Evolutionary conservation across 2,888 invertebrate genomes (phyloP).

Genomic region (Dasysyrphus tricinctus): DNA sequence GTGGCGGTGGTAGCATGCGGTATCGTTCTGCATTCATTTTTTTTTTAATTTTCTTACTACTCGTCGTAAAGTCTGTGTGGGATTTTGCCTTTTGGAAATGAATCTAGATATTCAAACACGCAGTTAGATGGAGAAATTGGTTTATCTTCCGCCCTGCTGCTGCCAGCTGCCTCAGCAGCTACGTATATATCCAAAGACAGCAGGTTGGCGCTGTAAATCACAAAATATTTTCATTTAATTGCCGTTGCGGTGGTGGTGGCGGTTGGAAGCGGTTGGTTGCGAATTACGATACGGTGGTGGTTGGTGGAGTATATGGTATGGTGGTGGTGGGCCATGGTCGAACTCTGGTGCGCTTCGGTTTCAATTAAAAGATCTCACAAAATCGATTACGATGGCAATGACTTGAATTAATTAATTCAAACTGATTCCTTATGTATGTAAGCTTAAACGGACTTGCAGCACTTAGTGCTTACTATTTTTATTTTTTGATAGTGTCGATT

Average conservation of each 20-base stretch:
- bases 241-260: constrained; percentile 35
- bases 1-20: constrained; percentile 40
- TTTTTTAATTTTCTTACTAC: neutral
- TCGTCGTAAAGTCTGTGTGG: constrained; percentile 44
- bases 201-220: constrained; percentile 70
- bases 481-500: constrained; percentile 31
- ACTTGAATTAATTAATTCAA: constrained; percentile 73
- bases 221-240: constrained; percentile 67
- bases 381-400: constrained; percentile 71
- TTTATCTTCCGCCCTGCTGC: constrained; percentile 4
- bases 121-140: constrained; percentile 57
- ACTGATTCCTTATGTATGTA: constrained; percentile 37
- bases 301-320: neutral
- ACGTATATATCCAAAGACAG: constrained; percentile 2
- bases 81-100: constrained; percentile 28
- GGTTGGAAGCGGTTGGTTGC: neutral
- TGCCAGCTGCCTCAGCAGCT: neutral
- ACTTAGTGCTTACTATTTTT: neutral
- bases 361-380: constrained; percentile 72
- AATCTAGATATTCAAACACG: constrained; percentile 48
- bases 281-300: neutral
- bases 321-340: constrained; percentile 20
- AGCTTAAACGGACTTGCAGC: constrained; percentile 10
- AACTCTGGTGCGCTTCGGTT: constrained; percentile 51
- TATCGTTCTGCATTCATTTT: constrained; percentile 16